Percentiles rank a stretch among this genome's conserved stretches.
Evolutionary conservation across 2,797 vertebrate genomes (phyloP).

Genomic region (Tinamus major): DNA sequence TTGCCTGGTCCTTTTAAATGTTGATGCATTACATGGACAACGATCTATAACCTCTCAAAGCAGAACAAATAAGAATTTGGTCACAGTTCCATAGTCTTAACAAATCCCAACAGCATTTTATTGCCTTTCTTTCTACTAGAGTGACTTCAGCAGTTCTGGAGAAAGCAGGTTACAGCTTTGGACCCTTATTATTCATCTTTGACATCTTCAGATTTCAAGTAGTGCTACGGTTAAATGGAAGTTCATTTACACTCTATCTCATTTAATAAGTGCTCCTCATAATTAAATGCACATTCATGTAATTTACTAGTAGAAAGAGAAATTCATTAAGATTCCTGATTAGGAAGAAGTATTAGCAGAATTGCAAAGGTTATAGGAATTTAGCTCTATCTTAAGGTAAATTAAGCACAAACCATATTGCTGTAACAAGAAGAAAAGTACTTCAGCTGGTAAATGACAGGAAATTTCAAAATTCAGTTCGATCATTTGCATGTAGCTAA

Average conservation of each 20-base stretch:
- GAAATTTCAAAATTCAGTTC: not conserved
- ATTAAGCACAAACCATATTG: not conserved
- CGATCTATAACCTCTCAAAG: not conserved
- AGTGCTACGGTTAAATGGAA: constrained; percentile 52
- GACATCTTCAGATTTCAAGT: constrained; percentile 34
- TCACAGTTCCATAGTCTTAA: not conserved
- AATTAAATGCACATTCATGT: constrained; percentile 69
- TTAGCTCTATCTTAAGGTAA: constrained; percentile 2
- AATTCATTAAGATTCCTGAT: constrained; percentile 68
- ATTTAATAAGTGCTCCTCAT: constrained; percentile 53
- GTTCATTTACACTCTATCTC: constrained; percentile 61
- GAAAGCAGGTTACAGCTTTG: not conserved
- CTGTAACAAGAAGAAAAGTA: not conserved
- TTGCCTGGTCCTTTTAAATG: not conserved
- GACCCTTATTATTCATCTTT: constrained; percentile 21
- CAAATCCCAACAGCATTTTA: not conserved
- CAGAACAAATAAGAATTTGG: not conserved
- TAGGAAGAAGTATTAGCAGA: constrained; percentile 38
- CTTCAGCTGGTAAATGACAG: not conserved
- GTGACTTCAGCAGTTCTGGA: not conserved
- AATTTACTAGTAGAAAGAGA: constrained; percentile 64
- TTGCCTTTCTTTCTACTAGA: not conserved
- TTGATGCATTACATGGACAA: not conserved
- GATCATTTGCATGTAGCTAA: not conserved
- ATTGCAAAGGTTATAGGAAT: constrained; percentile 56